Evolutionary conservation across 2,888 invertebrate genomes (phyloP).

Genomic region (Phyto melanocephala): DNA sequence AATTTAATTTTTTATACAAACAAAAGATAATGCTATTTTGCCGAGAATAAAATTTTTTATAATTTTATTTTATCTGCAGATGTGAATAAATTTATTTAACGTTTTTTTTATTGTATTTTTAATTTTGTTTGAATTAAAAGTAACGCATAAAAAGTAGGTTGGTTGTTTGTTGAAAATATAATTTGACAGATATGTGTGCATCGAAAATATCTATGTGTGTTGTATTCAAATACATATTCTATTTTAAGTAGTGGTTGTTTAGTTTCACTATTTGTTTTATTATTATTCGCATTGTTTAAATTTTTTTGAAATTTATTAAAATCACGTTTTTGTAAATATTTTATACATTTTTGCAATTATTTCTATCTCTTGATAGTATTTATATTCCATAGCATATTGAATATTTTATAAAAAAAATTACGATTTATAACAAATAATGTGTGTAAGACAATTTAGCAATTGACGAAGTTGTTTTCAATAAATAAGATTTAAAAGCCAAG

Average conservation of each 20-base stretch:
- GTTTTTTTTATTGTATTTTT: not conserved
- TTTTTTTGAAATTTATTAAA: not conserved
- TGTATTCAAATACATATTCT: not conserved
- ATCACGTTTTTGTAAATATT: not conserved
- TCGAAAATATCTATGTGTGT: not conserved
- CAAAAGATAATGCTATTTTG: no score
- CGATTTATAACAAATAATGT: no score
- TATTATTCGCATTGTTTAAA: not conserved
- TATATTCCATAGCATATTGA: not conserved
- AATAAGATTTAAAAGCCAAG: no score
- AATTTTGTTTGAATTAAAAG: not conserved
- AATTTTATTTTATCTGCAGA: not conserved
- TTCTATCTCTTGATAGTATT: not conserved
- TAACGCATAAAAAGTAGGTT: not conserved
- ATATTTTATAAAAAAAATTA: not conserved
- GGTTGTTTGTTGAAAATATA: not conserved
- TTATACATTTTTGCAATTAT: not conserved
- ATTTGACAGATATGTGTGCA: not conserved
- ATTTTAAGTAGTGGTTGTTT: not conserved
- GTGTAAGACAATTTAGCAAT: no score
- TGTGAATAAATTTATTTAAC: not conserved
- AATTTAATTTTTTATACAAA: no score
- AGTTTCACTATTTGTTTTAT: not conserved
- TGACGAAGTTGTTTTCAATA: no score
- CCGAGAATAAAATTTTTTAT: not conserved